phyloP scores from a whole-genome alignment of 2,797 vertebrate species.

The Syngnathus rostellatus region DNA sequence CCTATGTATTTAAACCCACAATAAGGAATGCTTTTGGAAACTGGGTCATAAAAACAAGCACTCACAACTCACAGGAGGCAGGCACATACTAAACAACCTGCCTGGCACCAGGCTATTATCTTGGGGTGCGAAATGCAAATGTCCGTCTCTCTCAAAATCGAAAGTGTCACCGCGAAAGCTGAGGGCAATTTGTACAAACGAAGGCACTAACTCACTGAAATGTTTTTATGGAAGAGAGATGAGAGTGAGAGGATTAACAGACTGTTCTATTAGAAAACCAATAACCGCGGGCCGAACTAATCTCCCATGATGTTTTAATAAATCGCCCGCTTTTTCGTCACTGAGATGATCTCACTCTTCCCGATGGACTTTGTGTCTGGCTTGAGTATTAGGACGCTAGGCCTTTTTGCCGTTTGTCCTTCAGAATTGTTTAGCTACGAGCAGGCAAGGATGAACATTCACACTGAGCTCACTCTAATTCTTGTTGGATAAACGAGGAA shows the following conservation, averaged over 20 bases:
- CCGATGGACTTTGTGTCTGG: constrained; percentile 38
- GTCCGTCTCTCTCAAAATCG: constrained; percentile 58
- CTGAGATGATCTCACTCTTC: constrained; percentile 50
- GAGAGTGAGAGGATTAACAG: constrained; percentile 63
- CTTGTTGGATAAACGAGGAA: constrained; percentile 23
- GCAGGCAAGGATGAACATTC: constrained; percentile 18
- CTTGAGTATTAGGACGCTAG: constrained; percentile 25
- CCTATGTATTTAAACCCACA: constrained; percentile 10
- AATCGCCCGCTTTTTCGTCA: constrained; percentile 59
- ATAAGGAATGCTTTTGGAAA: constrained; percentile 6
- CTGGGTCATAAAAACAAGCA: constrained; percentile 15
- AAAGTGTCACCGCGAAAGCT: constrained; percentile 66
- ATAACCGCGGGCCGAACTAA: constrained; percentile 64
- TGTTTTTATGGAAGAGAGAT: constrained; percentile 61
- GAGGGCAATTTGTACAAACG: constrained; percentile 67
- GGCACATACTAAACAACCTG: constrained; percentile 7
- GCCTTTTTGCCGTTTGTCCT: constrained; percentile 41
- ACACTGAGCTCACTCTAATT: constrained; percentile 17
- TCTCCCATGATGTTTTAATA: constrained; percentile 70
- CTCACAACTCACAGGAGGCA: constrained; percentile 20
- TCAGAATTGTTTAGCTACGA: constrained; percentile 32
- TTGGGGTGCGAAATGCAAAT: constrained; percentile 62
- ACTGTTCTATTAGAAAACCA: constrained; percentile 68
- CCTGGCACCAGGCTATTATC: constrained; percentile 63
- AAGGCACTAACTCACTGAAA: constrained; percentile 64